Evolutionary conservation across 2,797 vertebrate species (phyloP), one percentile per base, ranked within the genome.

Genomic region (Rhyacichthys aspro): DNA sequence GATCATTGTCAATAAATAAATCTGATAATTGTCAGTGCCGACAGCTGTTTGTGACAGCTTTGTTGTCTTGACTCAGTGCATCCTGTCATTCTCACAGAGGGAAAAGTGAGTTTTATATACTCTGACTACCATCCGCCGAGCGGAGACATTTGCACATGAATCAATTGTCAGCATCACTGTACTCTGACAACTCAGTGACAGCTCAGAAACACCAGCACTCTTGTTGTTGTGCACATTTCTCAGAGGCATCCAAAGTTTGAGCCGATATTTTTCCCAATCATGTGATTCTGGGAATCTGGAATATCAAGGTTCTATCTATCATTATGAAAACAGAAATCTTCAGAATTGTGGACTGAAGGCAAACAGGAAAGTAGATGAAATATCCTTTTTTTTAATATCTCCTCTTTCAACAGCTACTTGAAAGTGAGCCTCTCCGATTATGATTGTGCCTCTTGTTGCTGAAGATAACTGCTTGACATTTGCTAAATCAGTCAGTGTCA

Each of bases 1-100:
- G 88, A 91, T 92, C 90, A 91, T 89, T 91, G 90, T 92, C 92
- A 92, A 91, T 90, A 93, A 91, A 92, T 92, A 91, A 92, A 92
- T 92, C 90, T 90, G 89, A 93, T 93, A 87, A 93, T 94, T 95
- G 94, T 80, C 90, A 91, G 93, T 86, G 93, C 90, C 94, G 95
- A 97, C 95, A 97, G 95, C 96, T 98, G 95, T 95, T 95, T 94
- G 93, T 98, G 96, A 98, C 96, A 98, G 95, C 92, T 95, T 93
- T 92, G 89, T 92, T 94, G 91, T 94, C 93, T 95, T 95, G 93
- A 95, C 95, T 94, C 94, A 92, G 93, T 94, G 94, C 90, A 92
- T 92, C 91, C 92, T 96, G 95, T 95, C 94, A 95, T 93, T 95
- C 95, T 94, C 91, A 84, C 90, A 88, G 90, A 93, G 93, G 90